Base-by-base conservation (phyloP, 1,140 invertebrate species). In the Ptiloglossa arizonensis region DNA sequence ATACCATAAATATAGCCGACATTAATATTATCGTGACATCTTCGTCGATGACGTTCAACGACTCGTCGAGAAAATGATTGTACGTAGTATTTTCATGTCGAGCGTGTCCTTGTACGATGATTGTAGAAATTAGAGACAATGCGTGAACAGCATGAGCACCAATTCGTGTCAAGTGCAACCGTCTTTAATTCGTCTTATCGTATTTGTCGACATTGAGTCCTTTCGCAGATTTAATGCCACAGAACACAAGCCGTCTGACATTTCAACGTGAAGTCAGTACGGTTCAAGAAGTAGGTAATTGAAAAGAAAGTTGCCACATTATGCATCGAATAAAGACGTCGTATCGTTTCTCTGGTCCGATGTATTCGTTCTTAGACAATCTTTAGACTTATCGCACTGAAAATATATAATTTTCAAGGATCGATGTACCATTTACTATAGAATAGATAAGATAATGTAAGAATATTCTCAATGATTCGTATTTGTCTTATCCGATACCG, bases 1-100 rank as follows among this genome's bases (percentile, higher is more conserved):
- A 77, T 78, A 56, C 44, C 35, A 35, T 46, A 54, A 79, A 79
- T 79, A 50, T 54, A 44, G 17, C 1, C 48, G n/a, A 52, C 54
- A 77, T 41, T 68, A n/a, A 8, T 35, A 24, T 32, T 29, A 29
- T 17, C 27, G 17, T 44, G 6, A 19, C 15, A 56, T 32, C 15
- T 27, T 71, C n/a, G 29, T 19, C 6, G 32, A 57, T 69, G 5
- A 17, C 17, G 11, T 27, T 56, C 15, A 69, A 57, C 22, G 38
- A 22, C 48, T 15, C 32, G 32, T 1, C 0, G 32, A 5, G 1
- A 22, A 35, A 35, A 63, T 52, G 38, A 38, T 29, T 41, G 19
- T 24, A 35, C 9, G 35, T 35, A 11, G 13, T 29, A 22, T 38
- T 22, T 35, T 27, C 29, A 38, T 4, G 17, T 41, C 11, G 6